These are phyloP conservation scores for Lymantria monacha DNA, from an alignment of 2,888 invertebrate species.

Conservation along the genomic window DNA sequence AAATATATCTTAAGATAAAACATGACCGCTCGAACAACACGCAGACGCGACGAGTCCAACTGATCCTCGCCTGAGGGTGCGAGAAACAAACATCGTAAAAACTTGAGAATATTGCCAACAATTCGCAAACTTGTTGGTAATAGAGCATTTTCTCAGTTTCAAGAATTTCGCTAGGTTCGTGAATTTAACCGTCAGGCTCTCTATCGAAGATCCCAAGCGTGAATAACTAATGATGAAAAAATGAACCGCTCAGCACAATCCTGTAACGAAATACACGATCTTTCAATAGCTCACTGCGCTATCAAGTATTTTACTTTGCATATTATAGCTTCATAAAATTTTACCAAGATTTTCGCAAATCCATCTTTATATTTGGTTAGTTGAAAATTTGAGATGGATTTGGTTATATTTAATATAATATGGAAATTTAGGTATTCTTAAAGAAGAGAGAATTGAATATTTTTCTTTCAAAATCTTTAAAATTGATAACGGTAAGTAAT, in stretches of 20 bases:
- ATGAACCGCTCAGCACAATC: constrained; percentile 42
- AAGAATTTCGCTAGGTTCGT: constrained; percentile 39
- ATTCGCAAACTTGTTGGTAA: constrained; percentile 59
- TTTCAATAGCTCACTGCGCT: constrained; percentile 36
- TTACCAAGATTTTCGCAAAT: constrained; percentile 44
- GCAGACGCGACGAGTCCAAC: constrained; percentile 63
- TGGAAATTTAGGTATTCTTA: no score
- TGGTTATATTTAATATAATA: neutral
- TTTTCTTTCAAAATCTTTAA: no score
- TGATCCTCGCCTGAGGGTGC: constrained; percentile 52
- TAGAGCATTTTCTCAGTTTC: constrained; percentile 51
- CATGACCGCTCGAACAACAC: constrained; percentile 57
- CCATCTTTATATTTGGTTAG: constrained; percentile 40
- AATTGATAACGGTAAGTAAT: no score
- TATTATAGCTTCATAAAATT: constrained; percentile 49
- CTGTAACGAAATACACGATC: constrained; percentile 34
- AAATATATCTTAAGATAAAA: constrained; percentile 52
- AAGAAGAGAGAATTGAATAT: no score
- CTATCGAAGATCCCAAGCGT: constrained; percentile 31
- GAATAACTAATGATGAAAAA: constrained; percentile 54
- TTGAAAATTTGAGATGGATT: constrained; percentile 26
- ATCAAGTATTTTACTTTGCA: constrained; percentile 54
- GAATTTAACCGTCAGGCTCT: constrained; percentile 31
- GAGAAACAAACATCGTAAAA: constrained; percentile 66
- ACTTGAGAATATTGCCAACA: constrained; percentile 63